A percentile compares a stretch with the other conserved stretches of the same genome.
Conservation (phyloP, 2,888 invertebrate genomes). For the Lochmaea crataegi region DNA sequence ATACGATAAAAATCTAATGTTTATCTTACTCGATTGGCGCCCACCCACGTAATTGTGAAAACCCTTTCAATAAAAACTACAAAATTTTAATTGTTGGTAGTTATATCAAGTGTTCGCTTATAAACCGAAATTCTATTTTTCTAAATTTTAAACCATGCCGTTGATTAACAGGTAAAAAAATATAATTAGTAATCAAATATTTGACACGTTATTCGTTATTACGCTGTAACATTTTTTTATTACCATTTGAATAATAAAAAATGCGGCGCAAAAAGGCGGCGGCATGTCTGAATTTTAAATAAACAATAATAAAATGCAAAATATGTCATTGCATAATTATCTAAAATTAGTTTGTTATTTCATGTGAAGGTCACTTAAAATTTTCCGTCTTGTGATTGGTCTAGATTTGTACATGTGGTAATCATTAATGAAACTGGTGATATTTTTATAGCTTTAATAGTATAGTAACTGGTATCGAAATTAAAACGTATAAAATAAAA, state of each 20-base stretch:
- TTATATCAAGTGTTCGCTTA: too few species aligned
- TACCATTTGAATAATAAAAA: neutral
- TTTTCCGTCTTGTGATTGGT: neutral
- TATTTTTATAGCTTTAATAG: neutral
- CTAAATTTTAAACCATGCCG: neutral
- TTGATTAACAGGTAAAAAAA: neutral
- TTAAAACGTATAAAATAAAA: too few species aligned
- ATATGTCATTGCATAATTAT: constrained; percentile 9
- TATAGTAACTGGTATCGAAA: neutral
- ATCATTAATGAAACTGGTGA: neutral
- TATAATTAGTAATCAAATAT: neutral
- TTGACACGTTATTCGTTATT: neutral
- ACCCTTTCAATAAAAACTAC: neutral
- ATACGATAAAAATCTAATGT: neutral
- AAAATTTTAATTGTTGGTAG: neutral
- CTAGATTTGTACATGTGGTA: neutral
- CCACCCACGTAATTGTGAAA: neutral
- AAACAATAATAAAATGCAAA: neutral
- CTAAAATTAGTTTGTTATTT: constrained; percentile 5
- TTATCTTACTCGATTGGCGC: neutral
- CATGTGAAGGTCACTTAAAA: constrained; percentile 3
- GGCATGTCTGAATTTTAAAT: neutral
- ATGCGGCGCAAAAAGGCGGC: neutral
- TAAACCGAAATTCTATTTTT: too few species aligned
- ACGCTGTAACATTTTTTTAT: neutral